A percentile compares a stretch with the other conserved stretches of the same genome.
These are phyloP conservation scores for Craniophora ligustri DNA, from an alignment of 2,888 invertebrate genomes.

Conservation along the genomic window DNA sequence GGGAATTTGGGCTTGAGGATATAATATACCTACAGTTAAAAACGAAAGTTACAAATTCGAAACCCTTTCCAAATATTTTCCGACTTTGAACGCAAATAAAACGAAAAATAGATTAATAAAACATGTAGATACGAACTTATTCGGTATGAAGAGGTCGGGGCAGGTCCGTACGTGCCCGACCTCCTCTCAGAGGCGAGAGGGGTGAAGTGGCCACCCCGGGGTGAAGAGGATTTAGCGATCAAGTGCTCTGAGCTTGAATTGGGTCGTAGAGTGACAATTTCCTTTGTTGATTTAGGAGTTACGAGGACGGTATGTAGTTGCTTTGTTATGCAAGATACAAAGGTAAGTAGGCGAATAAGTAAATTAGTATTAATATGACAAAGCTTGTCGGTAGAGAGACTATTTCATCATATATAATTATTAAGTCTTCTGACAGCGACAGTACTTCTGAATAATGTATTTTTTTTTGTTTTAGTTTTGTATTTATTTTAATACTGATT, in stretches of 20 bases:
- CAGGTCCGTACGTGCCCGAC: slow-evolving; percentile 11
- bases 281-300: slow-evolving; percentile 45
- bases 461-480: too few relatives aligned
- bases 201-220: slow-evolving; percentile 39
- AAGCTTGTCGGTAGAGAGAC: too few relatives aligned
- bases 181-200: slow-evolving; percentile 23
- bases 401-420: too few relatives aligned
- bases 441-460: too few relatives aligned
- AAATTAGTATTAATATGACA: background rate
- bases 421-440: too few relatives aligned
- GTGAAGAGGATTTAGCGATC: slow-evolving; percentile 45
- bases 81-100: too few relatives aligned
- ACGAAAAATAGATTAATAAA: too few relatives aligned
- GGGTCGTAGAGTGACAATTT: slow-evolving; percentile 43
- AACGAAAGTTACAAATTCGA: too few relatives aligned
- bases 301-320: slow-evolving; percentile 2
- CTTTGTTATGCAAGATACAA: background rate
- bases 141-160: slow-evolving; percentile 7
- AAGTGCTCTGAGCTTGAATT: slow-evolving; percentile 37
- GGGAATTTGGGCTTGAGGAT: too few relatives aligned
- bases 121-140: slow-evolving; percentile 1
- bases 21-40: too few relatives aligned
- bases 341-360: background rate
- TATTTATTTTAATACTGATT: too few relatives aligned
- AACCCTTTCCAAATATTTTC: too few relatives aligned